phyloP scores from a whole-genome alignment of 2,113 vertebrate species.

The Narcine bancroftii region DNA sequence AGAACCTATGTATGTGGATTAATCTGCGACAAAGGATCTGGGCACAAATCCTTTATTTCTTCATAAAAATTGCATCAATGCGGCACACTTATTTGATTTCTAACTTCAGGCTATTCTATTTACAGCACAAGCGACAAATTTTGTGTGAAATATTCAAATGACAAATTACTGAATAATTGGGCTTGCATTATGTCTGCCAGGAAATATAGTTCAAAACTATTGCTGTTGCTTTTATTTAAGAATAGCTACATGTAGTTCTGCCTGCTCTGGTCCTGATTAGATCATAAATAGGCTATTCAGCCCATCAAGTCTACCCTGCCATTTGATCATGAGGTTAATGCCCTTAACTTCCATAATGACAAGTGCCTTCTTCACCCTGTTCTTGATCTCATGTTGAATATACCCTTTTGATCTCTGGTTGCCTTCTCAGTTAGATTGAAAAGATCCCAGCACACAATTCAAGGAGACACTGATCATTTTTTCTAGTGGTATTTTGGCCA shows the following conservation, averaged over 20 bases:
- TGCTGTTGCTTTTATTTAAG: background rate
- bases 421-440: no score
- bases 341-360: background rate
- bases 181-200: background rate
- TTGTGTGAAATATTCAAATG: slow-evolving; percentile 20
- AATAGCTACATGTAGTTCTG: background rate
- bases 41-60: slow-evolving; percentile 29
- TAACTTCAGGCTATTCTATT: slow-evolving; percentile 33
- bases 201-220: background rate
- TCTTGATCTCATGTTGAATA: background rate
- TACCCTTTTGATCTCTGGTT: no score
- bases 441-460: no score
- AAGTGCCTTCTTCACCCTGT: background rate
- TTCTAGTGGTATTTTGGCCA: no score
- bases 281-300: no score
- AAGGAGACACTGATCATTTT: no score
- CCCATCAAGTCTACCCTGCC: no score
- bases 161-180: slow-evolving; percentile 31
- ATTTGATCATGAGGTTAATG: no score
- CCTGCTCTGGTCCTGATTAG: background rate
- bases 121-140: slow-evolving; percentile 28
- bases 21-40: slow-evolving; percentile 9
- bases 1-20: slow-evolving; percentile 24
- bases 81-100: slow-evolving; percentile 10
- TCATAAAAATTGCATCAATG: slow-evolving; percentile 35